Base-by-base conservation (phyloP, 2,888 invertebrate genomes). In the Helleia helle region DNA sequence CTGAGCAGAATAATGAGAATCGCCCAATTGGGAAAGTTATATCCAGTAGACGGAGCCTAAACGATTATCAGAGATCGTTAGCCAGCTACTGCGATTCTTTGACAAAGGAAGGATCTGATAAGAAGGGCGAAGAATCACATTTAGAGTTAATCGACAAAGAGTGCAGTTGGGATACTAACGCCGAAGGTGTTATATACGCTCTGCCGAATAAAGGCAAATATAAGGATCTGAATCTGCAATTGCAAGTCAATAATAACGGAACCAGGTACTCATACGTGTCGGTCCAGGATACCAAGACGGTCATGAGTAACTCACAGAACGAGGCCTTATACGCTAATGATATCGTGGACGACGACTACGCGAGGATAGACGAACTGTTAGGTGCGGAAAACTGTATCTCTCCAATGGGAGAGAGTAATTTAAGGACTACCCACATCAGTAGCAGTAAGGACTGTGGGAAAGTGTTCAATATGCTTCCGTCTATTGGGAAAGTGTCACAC, bases 161-260 rank as follows among this genome's bases (percentile, higher is more conserved):
- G 55, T 87, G 87, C 44, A 86, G 85, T 51, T 88, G 88, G 66
- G 88, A 87, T 13, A 88, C 83, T 0, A 84, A 86, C 43, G 84
- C 85, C 0, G 85, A 85, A 52, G 86, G 86, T 0, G 86, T 86
- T 0, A 86, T 86, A 8, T 86, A 86, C 52, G 86, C 86, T 5
- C 56, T 86, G 26, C 86, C 86, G 0, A 86, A 86, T 43, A 86
- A 86, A 45, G 86, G 86, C 2, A 84, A 84, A 44, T 86, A 85
- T 37, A 86, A 86, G 42, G 85, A 86, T 42, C 50, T 81, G 39
- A 86, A 86, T 44, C 55, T 86, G 0, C 85, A 83, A 42, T 43
- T 86, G 14, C 86, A 86, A 56, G 85, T 86, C 0, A 86, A 84
- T 27, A 85, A 83, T 40, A 81, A 80, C 55, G 85, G 85, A 0